Base-by-base conservation (phyloP, 2,888 invertebrate genomes). In the Bellardia bayeri region DNA sequence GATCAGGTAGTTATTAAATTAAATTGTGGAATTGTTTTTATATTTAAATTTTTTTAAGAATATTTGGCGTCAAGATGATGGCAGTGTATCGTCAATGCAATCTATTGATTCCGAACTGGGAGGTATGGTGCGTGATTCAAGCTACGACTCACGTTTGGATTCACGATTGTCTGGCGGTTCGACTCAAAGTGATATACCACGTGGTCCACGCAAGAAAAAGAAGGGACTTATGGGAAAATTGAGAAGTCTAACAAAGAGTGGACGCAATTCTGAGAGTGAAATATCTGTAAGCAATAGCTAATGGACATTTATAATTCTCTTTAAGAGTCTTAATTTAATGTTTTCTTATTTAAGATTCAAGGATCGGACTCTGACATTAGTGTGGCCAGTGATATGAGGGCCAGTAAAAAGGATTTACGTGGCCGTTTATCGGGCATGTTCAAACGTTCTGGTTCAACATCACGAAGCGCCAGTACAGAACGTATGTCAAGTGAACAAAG, bases 381-480 rank as follows among this genome's bases (percentile, higher is more conserved):
- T 89, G 94, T 95, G 49, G 94, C 95, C 61, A 96, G 96, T 90
- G 95, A 95, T 88, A 91, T 93, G 89, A 94, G 94, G 90, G 94
- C 95, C 11, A 96, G 96, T 91, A 97, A 96, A 93, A 96, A 87
- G 40, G 97, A 97, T 94, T 94, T 98, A 89, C 96, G 97, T 91
- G 97, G 97, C 81, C 95, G 97, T 87, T 94, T 98, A 63, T 96
- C 97, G 0, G 97, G 96, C 88, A 97, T 98, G 95, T 98, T 98
- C 91, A 97, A 96, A 92, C 95, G 97, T 90, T 95, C 95, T 82
- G 93, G 94, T 7, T 96, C 95, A 14, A 94, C 95, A 45, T 95
- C 97, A 9, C 95, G 97, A 82, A 96, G 96, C 83, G 96, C 95
- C 91, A 97, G 97, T 85, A 91, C 90, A 51, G 94, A 94, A 64